Evolutionary conservation across 2,797 vertebrate genomes (phyloP).

Genomic region (Mormyrops boulengeri): DNA sequence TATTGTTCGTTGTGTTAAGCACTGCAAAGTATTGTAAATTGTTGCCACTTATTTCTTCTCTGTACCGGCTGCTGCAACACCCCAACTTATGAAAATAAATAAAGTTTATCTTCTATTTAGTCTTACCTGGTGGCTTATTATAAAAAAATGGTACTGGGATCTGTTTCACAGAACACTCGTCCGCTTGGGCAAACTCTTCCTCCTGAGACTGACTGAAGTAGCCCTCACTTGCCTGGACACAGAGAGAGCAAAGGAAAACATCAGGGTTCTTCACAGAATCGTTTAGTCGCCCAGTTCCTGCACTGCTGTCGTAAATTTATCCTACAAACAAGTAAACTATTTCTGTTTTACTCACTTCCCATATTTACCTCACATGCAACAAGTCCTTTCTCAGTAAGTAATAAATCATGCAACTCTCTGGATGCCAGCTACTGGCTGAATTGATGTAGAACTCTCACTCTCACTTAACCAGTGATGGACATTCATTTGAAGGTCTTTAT

Average conservation of each 20-base stretch:
- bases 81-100: neutral
- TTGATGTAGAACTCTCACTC: neutral
- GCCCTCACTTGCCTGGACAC: slow-evolving; percentile 76
- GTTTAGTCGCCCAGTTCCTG: neutral
- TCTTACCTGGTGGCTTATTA: slow-evolving; percentile 89
- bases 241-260: neutral
- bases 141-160: slow-evolving; percentile 79
- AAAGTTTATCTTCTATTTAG: neutral
- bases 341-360: neutral
- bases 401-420: neutral
- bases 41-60: neutral
- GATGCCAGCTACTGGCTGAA: neutral
- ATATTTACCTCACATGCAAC: neutral
- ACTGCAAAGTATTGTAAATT: neutral
- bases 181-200: slow-evolving; percentile 81
- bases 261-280: neutral
- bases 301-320: neutral
- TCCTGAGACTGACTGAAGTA: slow-evolving; percentile 92
- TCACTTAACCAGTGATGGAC: neutral
- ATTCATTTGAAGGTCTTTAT: neutral
- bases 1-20: neutral
- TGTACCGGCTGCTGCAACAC: neutral
- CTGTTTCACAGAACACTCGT: slow-evolving; percentile 80
- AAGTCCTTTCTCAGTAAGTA: neutral
- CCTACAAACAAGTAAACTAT: neutral